A percentile compares a stretch with the other conserved stretches of the same genome.
phyloP scores from a whole-genome alignment of 2,888 invertebrate genomes.

The Leucoptera coffeella region DNA sequence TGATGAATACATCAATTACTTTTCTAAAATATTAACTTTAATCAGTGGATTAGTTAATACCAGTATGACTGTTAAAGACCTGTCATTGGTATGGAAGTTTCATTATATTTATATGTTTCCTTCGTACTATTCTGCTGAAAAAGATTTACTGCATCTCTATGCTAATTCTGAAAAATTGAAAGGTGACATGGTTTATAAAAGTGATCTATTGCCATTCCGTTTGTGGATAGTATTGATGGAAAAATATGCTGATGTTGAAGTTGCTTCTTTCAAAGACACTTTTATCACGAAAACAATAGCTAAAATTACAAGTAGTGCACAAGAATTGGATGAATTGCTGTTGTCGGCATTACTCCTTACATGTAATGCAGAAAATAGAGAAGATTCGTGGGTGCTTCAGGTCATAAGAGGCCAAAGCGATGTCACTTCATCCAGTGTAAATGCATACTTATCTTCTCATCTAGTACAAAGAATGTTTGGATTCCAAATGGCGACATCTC shows the following conservation, averaged over 20 bases:
- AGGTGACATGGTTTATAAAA: constrained; percentile 12
- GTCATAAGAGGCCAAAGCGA: constrained; percentile 25
- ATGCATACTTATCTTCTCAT: constrained; percentile 19
- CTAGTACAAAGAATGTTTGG: constrained; percentile 21
- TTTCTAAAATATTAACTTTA: constrained; percentile 18
- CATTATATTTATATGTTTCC: constrained; percentile 37
- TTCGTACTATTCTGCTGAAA: constrained; percentile 23
- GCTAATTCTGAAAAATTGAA: constrained; percentile 7
- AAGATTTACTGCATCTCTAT: constrained; percentile 26
- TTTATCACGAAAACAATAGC: constrained; percentile 18
- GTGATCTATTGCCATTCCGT: constrained; percentile 27
- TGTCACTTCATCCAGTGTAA: constrained; percentile 16
- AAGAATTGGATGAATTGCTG: constrained; percentile 30
- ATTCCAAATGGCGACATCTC: constrained; percentile 17
- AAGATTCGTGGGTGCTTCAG: constrained; percentile 19
- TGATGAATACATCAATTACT: constrained; percentile 28
- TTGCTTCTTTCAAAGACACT: constrained; percentile 13
- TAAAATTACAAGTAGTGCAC: constrained; percentile 22
- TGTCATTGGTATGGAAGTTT: constrained; percentile 37
- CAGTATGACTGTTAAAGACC: constrained; percentile 25
- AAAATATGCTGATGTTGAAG: constrained; percentile 8
- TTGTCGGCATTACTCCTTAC: constrained; percentile 22
- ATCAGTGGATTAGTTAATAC: constrained; percentile 26
- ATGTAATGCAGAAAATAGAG: constrained; percentile 14
- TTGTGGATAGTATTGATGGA: constrained; percentile 15